Conservation (phyloP, 2,113 vertebrate species). For the Catagonus wagneri region DNA sequence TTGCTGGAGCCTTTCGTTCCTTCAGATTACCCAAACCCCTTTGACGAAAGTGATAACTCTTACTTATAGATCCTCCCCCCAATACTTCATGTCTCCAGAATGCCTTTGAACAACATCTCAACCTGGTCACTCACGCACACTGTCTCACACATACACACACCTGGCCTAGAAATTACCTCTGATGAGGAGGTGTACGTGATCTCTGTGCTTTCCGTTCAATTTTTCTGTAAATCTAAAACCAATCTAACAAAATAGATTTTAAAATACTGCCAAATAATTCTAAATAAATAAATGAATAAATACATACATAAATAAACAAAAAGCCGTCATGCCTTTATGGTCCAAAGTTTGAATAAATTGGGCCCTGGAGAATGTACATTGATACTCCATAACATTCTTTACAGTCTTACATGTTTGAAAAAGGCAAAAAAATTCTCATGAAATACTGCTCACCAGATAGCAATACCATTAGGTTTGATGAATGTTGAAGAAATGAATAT, state of each 20-base stretch:
- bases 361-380: background rate
- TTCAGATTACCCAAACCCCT: background rate
- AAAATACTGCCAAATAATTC: background rate
- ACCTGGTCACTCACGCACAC: rapidly evolving
- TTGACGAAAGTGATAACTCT: background rate
- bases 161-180: background rate
- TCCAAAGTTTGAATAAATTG: background rate
- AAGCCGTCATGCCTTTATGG: background rate
- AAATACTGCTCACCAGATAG: background rate
- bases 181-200: background rate
- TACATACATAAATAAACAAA: background rate
- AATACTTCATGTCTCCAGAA: background rate
- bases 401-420: background rate
- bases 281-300: background rate
- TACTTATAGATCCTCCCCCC: rapidly evolving
- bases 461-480: background rate
- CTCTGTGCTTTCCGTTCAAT: background rate
- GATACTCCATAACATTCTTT: background rate
- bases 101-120: background rate
- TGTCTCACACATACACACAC: background rate
- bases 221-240: background rate
- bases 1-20: background rate
- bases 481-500: background rate
- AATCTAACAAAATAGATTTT: background rate
- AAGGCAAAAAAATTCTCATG: background rate